Evolutionary conservation across 1,140 invertebrate species (phyloP).

Genomic region (Ceratoteleas bidentatus): DNA sequence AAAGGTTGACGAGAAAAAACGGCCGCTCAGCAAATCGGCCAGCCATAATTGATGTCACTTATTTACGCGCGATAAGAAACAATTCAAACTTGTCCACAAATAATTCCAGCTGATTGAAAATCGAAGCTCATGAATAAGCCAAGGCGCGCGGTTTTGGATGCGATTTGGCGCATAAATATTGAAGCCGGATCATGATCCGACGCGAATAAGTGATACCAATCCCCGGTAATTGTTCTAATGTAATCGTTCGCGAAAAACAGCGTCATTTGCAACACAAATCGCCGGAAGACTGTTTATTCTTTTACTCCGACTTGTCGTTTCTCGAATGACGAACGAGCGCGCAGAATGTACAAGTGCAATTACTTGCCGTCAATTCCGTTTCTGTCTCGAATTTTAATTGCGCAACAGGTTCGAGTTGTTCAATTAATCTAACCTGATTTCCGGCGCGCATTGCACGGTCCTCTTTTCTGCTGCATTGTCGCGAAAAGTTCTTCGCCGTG

Average conservation of each 20-base stretch:
- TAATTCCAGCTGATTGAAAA: constrained; percentile 40
- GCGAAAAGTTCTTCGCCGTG: too few species aligned
- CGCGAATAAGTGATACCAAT: neutral
- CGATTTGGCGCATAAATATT: constrained; percentile 30
- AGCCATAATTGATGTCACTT: constrained; percentile 15
- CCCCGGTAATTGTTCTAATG: neutral
- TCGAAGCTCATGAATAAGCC: constrained; percentile 40
- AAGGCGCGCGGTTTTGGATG: constrained; percentile 21
- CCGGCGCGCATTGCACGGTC: too few species aligned
- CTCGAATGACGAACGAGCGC: neutral
- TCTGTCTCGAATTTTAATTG: too few species aligned
- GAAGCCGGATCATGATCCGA: constrained; percentile 12
- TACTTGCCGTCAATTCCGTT: too few species aligned
- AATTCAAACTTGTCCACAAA: constrained; percentile 29
- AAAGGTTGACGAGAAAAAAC: too few species aligned
- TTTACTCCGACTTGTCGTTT: neutral
- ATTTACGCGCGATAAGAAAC: constrained; percentile 19
- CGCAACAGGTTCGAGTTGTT: too few species aligned
- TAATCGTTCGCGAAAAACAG: neutral
- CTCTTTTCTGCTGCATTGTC: too few species aligned
- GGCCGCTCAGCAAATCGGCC: too few species aligned
- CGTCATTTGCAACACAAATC: too few species aligned
- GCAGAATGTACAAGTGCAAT: too few species aligned
- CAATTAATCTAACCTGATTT: too few species aligned
- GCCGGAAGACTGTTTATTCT: neutral